A percentile compares a stretch with the other conserved stretches of the same genome.
phyloP scores from a whole-genome alignment of 64 coral and sea anemone genomes.

The Porites lutea region DNA sequence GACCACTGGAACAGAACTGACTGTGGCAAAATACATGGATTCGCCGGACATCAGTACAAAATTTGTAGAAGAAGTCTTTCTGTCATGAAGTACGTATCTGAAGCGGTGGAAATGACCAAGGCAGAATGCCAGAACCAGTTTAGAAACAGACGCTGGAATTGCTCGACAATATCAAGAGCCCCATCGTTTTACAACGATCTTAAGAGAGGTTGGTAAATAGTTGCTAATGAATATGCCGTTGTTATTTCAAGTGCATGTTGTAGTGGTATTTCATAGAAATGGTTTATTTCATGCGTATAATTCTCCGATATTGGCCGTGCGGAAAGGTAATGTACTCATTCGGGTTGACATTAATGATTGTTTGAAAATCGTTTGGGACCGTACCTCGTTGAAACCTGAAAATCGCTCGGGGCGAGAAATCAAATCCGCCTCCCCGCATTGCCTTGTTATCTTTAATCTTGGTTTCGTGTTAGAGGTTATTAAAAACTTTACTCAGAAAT shows the following conservation, averaged over 20 bases:
- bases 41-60: conserved; percentile 69
- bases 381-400: not conserved
- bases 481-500: conserved; percentile 13
- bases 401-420: conserved; percentile 11
- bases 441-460: conserved; percentile 10
- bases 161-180: conserved; percentile 54
- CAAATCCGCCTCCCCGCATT: conserved; percentile 7
- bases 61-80: conserved; percentile 70
- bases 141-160: conserved; percentile 78
- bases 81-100: conserved; percentile 81
- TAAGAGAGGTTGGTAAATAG: conserved; percentile 51
- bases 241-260: conserved; percentile 10
- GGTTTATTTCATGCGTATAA: not conserved
- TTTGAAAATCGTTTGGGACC: conserved; percentile 13
- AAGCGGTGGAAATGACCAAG: conserved; percentile 74
- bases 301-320: not conserved
- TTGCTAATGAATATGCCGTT: not conserved
- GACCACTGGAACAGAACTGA: conserved; percentile 64
- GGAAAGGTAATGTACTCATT: not conserved
- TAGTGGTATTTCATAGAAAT: not conserved
- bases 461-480: conserved; percentile 16
- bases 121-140: conserved; percentile 70
- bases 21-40: conserved; percentile 62
- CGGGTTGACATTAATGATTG: not conserved
- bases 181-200: conserved; percentile 66